phyloP scores from a whole-genome alignment of 1,140 invertebrate species.

The Bombus breviceps region DNA sequence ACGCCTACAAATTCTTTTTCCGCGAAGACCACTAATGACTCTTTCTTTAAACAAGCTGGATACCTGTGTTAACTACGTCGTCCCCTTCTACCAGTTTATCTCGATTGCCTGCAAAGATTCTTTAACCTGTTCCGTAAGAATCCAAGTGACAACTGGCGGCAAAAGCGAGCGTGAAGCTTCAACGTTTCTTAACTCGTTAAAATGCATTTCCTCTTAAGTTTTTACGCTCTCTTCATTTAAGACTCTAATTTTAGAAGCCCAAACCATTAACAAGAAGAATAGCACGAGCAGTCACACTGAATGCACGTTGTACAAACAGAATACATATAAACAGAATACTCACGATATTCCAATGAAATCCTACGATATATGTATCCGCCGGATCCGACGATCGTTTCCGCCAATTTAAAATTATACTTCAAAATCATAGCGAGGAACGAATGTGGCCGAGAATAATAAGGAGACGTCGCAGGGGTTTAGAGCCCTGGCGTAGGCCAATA shows the following conservation, averaged over 20 bases:
- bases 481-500: slow-evolving; percentile 52
- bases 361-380: neutral
- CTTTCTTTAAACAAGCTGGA: slow-evolving; percentile 4
- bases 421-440: slow-evolving; percentile 51
- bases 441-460: slow-evolving; percentile 50
- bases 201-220: neutral
- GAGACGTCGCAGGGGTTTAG: neutral
- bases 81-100: slow-evolving; percentile 41
- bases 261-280: neutral
- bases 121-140: slow-evolving; percentile 39
- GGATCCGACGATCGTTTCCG: slow-evolving; percentile 24
- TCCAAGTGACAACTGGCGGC: neutral
- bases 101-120: slow-evolving; percentile 56
- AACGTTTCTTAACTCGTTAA: neutral
- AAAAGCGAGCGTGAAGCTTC: neutral
- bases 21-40: slow-evolving; percentile 41
- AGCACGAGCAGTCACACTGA: neutral
- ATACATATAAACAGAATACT: neutral
- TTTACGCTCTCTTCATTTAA: neutral
- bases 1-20: slow-evolving; percentile 19
- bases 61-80: slow-evolving; percentile 9
- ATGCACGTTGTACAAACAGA: neutral
- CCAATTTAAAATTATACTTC: slow-evolving; percentile 61
- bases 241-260: neutral
- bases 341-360: neutral